phyloP scores from a whole-genome alignment of 1,140 invertebrate species.

The Trypoxylus dichotomus region DNA sequence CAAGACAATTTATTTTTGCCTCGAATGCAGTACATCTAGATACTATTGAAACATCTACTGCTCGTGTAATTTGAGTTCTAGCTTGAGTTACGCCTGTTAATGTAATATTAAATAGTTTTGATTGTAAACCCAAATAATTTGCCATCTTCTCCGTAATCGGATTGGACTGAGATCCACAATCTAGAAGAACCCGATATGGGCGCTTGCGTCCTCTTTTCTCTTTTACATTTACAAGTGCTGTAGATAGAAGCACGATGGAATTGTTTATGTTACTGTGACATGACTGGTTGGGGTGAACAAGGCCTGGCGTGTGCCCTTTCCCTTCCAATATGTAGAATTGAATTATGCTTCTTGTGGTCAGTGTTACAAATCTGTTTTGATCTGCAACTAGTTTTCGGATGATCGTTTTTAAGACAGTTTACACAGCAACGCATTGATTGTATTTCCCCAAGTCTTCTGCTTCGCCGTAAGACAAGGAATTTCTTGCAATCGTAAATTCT shows the following conservation, averaged over 20 bases:
- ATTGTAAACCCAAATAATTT: not conserved
- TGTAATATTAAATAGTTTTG: not conserved
- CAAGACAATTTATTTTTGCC: too few relatives aligned
- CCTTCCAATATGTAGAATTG: not conserved
- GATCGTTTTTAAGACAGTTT: conserved; percentile 1
- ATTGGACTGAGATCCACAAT: not conserved
- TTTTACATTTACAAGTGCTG: not conserved
- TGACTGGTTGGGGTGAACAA: not conserved
- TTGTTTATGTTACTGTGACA: not conserved
- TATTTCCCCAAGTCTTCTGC: not conserved
- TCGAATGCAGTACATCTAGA: too few relatives aligned
- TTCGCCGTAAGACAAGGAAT: too few relatives aligned
- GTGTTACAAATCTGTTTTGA: not conserved
- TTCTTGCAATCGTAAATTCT: too few relatives aligned
- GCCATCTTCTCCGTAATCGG: not conserved
- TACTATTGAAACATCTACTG: too few relatives aligned
- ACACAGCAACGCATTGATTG: too few relatives aligned
- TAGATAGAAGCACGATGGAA: not conserved
- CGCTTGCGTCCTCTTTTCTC: not conserved
- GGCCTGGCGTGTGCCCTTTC: not conserved
- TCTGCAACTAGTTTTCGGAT: not conserved
- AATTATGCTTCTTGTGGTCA: conserved; percentile 21
- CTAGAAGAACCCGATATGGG: not conserved
- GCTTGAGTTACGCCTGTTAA: too few relatives aligned
- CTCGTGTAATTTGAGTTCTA: too few relatives aligned